Evolutionary conservation across 2,797 vertebrate genomes (phyloP).

Genomic region (Sebastes jordani): DNA sequence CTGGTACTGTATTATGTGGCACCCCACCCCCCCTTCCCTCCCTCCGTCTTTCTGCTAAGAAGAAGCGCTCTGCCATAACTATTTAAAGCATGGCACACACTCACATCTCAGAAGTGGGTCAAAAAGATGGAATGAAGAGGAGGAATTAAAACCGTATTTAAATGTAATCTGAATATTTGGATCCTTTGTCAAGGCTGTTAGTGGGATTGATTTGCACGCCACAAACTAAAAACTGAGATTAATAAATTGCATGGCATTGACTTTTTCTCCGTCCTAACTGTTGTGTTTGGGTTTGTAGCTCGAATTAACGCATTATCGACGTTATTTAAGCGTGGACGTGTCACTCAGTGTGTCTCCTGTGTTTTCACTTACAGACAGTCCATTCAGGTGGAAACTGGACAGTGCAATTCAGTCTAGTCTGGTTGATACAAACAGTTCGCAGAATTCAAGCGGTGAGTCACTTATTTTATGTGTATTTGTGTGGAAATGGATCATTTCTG

Average conservation of each 20-base stretch:
- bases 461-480: conserved; percentile 31
- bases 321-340: conserved; percentile 14
- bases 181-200: conserved; percentile 56
- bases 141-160: conserved; percentile 71
- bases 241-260: conserved; percentile 30
- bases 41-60: conserved; percentile 45
- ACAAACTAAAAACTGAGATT: conserved; percentile 50
- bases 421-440: conserved; percentile 95
- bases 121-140: conserved; percentile 74
- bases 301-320: conserved; percentile 29
- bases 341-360: conserved; percentile 44
- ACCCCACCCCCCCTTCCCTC: conserved; percentile 3
- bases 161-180: conserved; percentile 64
- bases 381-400: conserved; percentile 93
- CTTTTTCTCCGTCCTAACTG: conserved; percentile 23
- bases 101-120: conserved; percentile 76
- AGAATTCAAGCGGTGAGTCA: conserved; percentile 93
- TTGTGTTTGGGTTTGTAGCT: conserved; percentile 13
- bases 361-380: conserved; percentile 85
- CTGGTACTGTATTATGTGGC: conserved; percentile 31
- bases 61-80: conserved; percentile 71
- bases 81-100: conserved; percentile 78
- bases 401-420: conserved; percentile 91
- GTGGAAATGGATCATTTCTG: conserved; percentile 46
- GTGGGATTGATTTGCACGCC: conserved; percentile 56